Evolutionary conservation across 1,140 invertebrate species (phyloP).

Genomic region (Diorhabda sublineata): DNA sequence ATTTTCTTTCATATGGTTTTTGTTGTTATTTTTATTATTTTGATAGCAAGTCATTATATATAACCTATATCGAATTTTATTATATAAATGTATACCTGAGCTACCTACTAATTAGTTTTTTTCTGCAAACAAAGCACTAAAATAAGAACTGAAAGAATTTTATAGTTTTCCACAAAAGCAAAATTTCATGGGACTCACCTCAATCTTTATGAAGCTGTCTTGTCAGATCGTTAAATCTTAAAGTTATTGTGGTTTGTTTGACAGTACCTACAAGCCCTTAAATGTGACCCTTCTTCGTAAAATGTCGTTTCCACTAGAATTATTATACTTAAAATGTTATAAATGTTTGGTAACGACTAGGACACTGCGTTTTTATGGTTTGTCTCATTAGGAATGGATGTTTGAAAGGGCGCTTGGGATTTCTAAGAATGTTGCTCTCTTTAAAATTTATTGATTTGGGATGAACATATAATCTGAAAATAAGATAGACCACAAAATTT

Average conservation of each 20-base stretch:
- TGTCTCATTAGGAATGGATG: background rate
- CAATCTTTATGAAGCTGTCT: conserved; percentile 14
- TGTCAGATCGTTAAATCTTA: conserved; percentile 25
- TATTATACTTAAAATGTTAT: conserved; percentile 21
- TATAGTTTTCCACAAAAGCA: background rate
- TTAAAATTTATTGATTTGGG: conserved; percentile 1
- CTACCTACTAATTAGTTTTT: background rate
- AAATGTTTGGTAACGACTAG: conserved; percentile 4
- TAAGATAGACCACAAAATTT: background rate
- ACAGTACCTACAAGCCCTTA: conserved; percentile 27
- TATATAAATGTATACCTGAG: background rate
- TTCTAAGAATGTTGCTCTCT: conserved; percentile 2
- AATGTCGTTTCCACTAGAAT: conserved; percentile 21
- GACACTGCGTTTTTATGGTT: conserved; percentile 3
- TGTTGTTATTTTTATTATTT: too few species aligned
- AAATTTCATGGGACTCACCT: background rate
- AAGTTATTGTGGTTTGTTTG: conserved; percentile 33
- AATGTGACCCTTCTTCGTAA: conserved; percentile 19
- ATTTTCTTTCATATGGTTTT: too few species aligned
- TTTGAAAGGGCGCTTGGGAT: background rate
- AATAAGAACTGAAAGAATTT: background rate
- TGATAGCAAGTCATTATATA: background rate
- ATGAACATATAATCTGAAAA: background rate
- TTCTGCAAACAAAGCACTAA: background rate
- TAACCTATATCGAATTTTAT: background rate